These are phyloP conservation scores for Octopus sinensis DNA, from an alignment of 1,140 invertebrate genomes.

Conservation along the genomic window DNA sequence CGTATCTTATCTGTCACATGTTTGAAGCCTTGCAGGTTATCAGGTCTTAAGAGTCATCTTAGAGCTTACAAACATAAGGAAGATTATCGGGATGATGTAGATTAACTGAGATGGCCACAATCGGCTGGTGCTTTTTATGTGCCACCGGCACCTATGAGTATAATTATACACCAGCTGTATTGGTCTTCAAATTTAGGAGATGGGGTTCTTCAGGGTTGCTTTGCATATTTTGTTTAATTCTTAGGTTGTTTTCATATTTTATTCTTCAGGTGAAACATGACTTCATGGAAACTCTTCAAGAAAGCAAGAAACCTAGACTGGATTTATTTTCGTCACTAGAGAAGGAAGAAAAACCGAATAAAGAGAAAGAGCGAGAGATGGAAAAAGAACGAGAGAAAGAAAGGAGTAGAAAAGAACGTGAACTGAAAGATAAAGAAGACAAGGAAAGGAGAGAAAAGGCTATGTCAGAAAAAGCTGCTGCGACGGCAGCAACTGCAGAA, in stretches of 20 bases:
- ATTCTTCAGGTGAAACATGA: slow-evolving; percentile 16
- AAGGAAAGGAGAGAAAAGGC: slow-evolving; percentile 11
- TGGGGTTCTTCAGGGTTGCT: no score
- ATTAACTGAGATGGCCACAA: no score
- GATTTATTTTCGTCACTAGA: not conserved
- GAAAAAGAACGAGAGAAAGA: slow-evolving; percentile 18
- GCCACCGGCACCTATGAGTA: no score
- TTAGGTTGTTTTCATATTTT: not conserved
- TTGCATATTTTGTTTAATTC: no score
- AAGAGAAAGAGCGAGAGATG: slow-evolving; percentile 18
- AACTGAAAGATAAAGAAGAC: slow-evolving; percentile 14
- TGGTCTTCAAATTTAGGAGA: no score
- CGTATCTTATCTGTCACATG: no score
- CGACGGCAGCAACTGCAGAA: not conserved
- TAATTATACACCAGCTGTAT: no score
- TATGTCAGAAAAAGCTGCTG: not conserved
- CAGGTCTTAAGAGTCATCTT: no score
- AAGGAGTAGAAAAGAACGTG: not conserved
- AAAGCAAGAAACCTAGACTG: slow-evolving; percentile 6
- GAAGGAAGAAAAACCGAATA: slow-evolving; percentile 14
- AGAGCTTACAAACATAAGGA: no score
- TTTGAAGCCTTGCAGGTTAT: no score
- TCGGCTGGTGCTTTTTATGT: no score
- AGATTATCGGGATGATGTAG: no score
- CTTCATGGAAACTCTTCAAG: not conserved